These are phyloP conservation scores for Bos indicus DNA, from an alignment of 2,113 vertebrate genomes.

Conservation along the genomic window DNA sequence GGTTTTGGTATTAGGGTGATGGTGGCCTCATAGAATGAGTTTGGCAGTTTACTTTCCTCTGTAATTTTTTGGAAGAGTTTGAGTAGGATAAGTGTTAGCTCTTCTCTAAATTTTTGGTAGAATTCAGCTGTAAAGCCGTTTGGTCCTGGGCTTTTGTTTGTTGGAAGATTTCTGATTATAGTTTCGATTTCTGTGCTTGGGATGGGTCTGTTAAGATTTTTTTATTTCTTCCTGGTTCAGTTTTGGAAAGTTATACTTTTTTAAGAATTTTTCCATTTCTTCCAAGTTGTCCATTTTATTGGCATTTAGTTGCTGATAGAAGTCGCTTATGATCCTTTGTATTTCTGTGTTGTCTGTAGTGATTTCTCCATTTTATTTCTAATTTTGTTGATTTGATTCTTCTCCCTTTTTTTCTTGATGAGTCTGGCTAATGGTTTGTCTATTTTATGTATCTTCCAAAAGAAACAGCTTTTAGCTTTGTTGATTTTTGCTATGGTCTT, in stretches of 20 bases:
- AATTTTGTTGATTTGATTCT: background rate
- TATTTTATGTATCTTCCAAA: background rate
- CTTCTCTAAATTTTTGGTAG: background rate
- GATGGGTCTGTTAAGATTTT: background rate
- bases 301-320: background rate
- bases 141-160: background rate
- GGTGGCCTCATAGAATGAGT: background rate
- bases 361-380: background rate
- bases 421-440: background rate
- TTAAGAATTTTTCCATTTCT: background rate
- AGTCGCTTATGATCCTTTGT: background rate
- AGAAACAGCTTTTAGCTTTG: background rate
- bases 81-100: background rate
- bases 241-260: background rate
- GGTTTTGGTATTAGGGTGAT: background rate
- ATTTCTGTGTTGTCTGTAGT: background rate
- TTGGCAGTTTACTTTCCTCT: background rate
- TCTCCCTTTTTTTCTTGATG: background rate
- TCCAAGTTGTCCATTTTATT: background rate
- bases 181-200: background rate
- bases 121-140: background rate
- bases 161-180: background rate
- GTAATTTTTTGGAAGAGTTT: background rate
- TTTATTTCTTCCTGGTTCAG: background rate
- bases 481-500: background rate